phyloP scores from a whole-genome alignment of 2,888 invertebrate genomes.

The Merodon equestris region DNA sequence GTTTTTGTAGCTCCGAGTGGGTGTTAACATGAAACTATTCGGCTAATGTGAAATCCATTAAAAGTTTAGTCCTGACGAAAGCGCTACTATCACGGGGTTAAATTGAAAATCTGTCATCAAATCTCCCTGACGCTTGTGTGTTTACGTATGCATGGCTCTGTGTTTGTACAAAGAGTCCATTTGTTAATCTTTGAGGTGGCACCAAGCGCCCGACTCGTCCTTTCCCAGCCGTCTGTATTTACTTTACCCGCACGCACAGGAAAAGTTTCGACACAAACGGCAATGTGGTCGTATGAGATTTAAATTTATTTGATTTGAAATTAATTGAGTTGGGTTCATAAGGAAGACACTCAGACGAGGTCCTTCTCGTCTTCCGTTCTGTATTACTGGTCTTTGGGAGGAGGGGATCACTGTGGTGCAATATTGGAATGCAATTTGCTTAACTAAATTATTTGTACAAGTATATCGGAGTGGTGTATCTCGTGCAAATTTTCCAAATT shows the following conservation, averaged over 20 bases:
- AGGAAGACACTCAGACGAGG: constrained; percentile 28
- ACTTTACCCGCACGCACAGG: constrained; percentile 27
- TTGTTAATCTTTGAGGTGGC: constrained; percentile 60
- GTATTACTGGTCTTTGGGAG: constrained; percentile 27
- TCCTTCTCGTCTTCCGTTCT: background rate
- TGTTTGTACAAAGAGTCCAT: constrained; percentile 57
- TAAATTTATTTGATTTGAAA: constrained; percentile 68
- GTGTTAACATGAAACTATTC: constrained; percentile 64
- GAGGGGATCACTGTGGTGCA: constrained; percentile 40
- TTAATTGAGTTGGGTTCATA: constrained; percentile 65
- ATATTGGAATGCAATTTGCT: constrained; percentile 63
- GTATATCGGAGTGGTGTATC: constrained; percentile 19
- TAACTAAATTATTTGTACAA: constrained; percentile 54
- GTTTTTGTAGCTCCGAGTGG: constrained; percentile 10
- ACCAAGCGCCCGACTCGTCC: constrained; percentile 15
- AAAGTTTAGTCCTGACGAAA: constrained; percentile 62
- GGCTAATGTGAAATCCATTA: constrained; percentile 68
- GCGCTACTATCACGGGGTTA: constrained; percentile 60
- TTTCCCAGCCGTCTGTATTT: constrained; percentile 23
- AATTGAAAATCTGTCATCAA: constrained; percentile 67
- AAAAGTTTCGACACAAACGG: constrained; percentile 58
- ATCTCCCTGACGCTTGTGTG: constrained; percentile 26
- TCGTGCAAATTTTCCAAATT: constrained; percentile 20
- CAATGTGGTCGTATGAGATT: constrained; percentile 50
- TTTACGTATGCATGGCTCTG: constrained; percentile 2